Base-by-base conservation (phyloP, 2,888 invertebrate species). In the Acleris sparsana region DNA sequence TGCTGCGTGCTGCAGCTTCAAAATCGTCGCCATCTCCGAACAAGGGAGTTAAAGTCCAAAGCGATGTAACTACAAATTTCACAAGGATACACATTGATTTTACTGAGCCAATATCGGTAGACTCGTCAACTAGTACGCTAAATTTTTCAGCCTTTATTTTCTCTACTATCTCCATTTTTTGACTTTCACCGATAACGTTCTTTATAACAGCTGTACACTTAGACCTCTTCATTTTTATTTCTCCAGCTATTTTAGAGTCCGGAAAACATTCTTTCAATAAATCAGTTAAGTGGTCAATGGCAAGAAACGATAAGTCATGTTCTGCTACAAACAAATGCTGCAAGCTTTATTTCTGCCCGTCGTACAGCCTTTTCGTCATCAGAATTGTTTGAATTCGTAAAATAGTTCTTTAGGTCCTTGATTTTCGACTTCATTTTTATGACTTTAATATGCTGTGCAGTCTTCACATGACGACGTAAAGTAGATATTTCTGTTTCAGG, bases 321-420 rank as follows among this genome's bases (percentile, higher is more conserved):
- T 56, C 62, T 51, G 62, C 62, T 48, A 51, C 56, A 51, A 63
- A 51, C 56, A 51, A 63, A 63, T 55, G 51, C 62, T 56, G 51
- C 49, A 33, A 63, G 43, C 51, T 56, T 63, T 51, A 63, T 63
- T 62, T 63, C 56, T 22, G 62, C 62, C 56, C 51, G 13, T 44
- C 5, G 1, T 16, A 44, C 39, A 44, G 16, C 13, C 13, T 9
- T 44, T 44, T 44, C 16, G 11, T 51, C 33, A 51, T 51, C 39
- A 51, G 59, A 51, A 11, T 59, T 59, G 39, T 2, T 20, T 2
- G 20, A n/a, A n/a, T n/a, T n/a, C n/a, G n/a, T n/a, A n/a, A n/a
- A n/a, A n/a, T n/a, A n/a, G n/a, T n/a, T n/a, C n/a, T n/a, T n/a
- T n/a, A n/a, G n/a, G n/a, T n/a, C n/a, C n/a, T n/a, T n/a, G n/a